Evolutionary conservation across 1,140 invertebrate genomes (phyloP), one percentile per base, ranked within the genome.

Genomic region (Lasioglossum albipes): DNA sequence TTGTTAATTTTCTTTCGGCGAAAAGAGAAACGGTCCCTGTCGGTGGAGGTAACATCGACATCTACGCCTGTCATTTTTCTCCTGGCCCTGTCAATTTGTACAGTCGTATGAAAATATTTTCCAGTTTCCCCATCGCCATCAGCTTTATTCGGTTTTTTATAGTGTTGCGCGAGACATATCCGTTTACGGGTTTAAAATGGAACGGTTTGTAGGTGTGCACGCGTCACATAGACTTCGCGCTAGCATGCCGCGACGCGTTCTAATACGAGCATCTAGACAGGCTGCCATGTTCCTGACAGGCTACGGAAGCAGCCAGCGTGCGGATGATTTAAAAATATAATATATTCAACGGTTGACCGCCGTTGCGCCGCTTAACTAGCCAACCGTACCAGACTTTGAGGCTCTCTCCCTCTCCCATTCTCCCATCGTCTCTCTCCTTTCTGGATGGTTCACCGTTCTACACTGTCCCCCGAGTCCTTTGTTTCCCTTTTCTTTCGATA

Each of bases 321-420:
- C 82, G 62, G 68, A 82, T 89, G 87, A 89, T 89, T 89, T 89
- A 87, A 89, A 89, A 89, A 89, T 89, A 88, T 87, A 88, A 89
- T 88, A 87, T 89, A 88, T 89, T 89, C 87, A 86, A 75, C 84
- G 86, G 81, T 67, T 87, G 81, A 85, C 76, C 86, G 82, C 72
- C 80, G 73, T 74, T 87, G 86, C 74, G 81, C 86, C 82, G 84
- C 80, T 88, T 89, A 89, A 59, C 86, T 82, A 88, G 69, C 82
- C 82, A 79, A 71, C 84, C 84, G 84, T 88, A 78, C 52, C 70
- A 74, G 80, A 81, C 69, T 85, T 83, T 83, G 57, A 84, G 81
- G 69, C 80, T 61, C 66, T 84, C 57, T 59, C 66, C 52, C 70
- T 78, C 52, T 68, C 62, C 74, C 70, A 57, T 36, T 22, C 54